A percentile compares a stretch with the other conserved stretches of the same genome.
Conservation (phyloP, 2,888 invertebrate genomes). For the Temnothorax rugatulus region DNA sequence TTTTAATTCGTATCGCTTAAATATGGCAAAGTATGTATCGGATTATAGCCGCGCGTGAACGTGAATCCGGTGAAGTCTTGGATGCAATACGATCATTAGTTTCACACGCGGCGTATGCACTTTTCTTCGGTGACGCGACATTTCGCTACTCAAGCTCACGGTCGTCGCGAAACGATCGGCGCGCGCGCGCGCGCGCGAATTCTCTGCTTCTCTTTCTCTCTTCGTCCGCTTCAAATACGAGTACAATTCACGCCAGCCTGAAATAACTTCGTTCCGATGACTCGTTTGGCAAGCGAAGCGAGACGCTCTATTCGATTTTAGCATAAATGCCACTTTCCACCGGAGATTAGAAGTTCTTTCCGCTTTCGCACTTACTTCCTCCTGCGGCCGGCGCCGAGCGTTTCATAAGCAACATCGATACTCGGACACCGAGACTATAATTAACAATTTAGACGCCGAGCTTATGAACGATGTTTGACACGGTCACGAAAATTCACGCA, state of each 20-base stretch:
- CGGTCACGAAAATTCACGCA: background rate
- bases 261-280: conserved; percentile 52
- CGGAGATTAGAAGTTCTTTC: conserved; percentile 59
- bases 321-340: conserved; percentile 67
- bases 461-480: background rate
- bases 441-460: conserved; percentile 3
- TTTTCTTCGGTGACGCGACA: conserved; percentile 28
- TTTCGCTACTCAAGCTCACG: conserved; percentile 60
- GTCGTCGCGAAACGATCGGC: conserved; percentile 25
- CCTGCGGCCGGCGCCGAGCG: background rate
- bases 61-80: background rate
- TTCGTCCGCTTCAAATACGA: background rate
- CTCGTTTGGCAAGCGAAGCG: conserved; percentile 64
- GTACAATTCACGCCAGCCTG: conserved; percentile 23
- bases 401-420: conserved; percentile 13
- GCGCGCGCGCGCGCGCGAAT: background rate
- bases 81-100: conserved; percentile 1
- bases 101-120: conserved; percentile 11
- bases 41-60: conserved; percentile 18
- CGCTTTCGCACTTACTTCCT: conserved; percentile 61
- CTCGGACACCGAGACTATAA: background rate
- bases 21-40: background rate
- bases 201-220: background rate
- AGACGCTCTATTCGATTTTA: conserved; percentile 59
- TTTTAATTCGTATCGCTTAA: background rate